phyloP scores from a whole-genome alignment of 1,140 invertebrate genomes.

The Battus philenor region DNA sequence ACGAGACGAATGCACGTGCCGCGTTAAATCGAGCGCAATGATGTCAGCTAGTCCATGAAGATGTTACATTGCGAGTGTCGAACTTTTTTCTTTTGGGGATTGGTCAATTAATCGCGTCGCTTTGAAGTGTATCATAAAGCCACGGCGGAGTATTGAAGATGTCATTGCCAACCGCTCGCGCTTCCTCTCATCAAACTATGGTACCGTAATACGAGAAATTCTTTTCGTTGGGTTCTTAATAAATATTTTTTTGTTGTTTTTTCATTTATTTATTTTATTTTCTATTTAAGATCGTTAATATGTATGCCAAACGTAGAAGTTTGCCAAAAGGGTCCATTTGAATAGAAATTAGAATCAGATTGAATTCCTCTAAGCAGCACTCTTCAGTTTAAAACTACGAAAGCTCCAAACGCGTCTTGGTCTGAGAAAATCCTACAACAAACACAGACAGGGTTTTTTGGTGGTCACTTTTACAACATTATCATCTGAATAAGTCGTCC shows the following conservation, averaged over 20 bases:
- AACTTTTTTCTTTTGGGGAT: constrained; percentile 31
- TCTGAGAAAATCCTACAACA: too few species aligned
- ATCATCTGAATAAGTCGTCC: too few species aligned
- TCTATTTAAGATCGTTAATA: too few species aligned
- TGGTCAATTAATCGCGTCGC: constrained; percentile 46
- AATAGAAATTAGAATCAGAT: too few species aligned
- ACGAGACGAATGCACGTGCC: constrained; percentile 35
- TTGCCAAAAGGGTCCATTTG: too few species aligned
- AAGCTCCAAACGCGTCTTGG: too few species aligned
- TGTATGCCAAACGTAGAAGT: too few species aligned
- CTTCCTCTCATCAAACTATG: constrained; percentile 17
- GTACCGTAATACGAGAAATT: neutral
- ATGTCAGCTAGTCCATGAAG: constrained; percentile 39
- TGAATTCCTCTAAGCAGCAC: too few species aligned
- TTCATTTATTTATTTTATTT: too few species aligned
- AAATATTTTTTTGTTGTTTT: neutral
- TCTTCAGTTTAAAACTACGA: too few species aligned
- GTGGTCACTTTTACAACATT: too few species aligned
- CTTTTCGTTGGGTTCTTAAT: neutral
- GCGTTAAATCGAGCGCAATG: constrained; percentile 35
- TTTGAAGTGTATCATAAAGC: constrained; percentile 45
- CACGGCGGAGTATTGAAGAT: constrained; percentile 17
- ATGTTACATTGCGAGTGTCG: constrained; percentile 23
- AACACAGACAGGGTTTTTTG: too few species aligned
- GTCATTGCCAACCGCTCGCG: constrained; percentile 18